Base-by-base conservation (phyloP, 2,797 vertebrate species). In the Manis crassicaudata region DNA sequence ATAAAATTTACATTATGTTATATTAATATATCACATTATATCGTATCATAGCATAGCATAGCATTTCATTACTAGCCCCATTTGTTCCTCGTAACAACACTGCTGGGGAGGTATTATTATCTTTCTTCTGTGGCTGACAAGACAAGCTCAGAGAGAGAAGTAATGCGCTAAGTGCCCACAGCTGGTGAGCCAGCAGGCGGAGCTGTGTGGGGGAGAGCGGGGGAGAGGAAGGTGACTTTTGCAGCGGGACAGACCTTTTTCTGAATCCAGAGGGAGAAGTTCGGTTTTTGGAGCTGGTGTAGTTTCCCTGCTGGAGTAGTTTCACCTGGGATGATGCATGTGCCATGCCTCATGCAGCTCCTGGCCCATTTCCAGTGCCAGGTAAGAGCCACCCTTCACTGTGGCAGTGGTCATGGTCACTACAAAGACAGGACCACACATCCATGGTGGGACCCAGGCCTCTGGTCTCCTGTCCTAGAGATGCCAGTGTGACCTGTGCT, bases 131-230 rank as follows among this genome's bases (percentile, higher is more conserved):
- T 20, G 17, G 62, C 50, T 16, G 43, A 50, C 54, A 76, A 70
- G 72, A 72, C 21, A 25, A 43, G 20, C 10, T 73, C 56, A 63
- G n/a, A 58, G 54, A 56, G 43, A 72, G 1, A 18, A 40, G 56
- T 8, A 35, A 29, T 0, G 7, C 4, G 56, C 90, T 23, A 4
- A 14, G 62, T 2, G 76, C 25, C 18, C n/a, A 6, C 5, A 40
- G 65, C 58, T 23, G 0, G 21, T 0, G 11, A 50, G 40, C 0
- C 2, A 43, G 60, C 2, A 3, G 37, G 13, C 2, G 0, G 1
- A 1, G 68, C 37, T 1, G 8, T 27, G 35, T 1, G 46, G 46
- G 37, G 4, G 52, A 46, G 32, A 40, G 16, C 13, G 0, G 0
- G 23, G 13, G 5, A n/a, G 46, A 8, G 3, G 20, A 32, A 21